These are phyloP conservation scores for Mesoligia furuncula DNA, from an alignment of 2,888 invertebrate species.

Conservation along the genomic window DNA sequence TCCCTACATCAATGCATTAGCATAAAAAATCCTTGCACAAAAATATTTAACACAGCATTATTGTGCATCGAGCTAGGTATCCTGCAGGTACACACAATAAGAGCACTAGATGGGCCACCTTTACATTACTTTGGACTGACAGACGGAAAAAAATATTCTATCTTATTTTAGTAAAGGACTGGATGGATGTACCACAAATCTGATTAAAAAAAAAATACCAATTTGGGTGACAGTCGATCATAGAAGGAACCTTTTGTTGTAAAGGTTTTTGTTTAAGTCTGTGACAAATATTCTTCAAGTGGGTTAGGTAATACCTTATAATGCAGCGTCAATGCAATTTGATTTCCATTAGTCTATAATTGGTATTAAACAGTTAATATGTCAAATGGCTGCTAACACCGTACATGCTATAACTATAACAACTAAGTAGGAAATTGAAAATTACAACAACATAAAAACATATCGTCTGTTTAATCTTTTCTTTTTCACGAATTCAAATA, in stretches of 20 bases:
- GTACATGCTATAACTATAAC: not conserved
- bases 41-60: constrained; percentile 49
- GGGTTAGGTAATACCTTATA: not conserved
- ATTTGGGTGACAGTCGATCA: not conserved
- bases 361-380: not conserved
- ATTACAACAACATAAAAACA: too few relatives aligned
- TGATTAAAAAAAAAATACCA: not conserved
- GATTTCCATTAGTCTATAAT: not conserved
- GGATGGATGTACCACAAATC: constrained; percentile 44
- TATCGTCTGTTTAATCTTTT: not conserved
- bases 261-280: not conserved
- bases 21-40: constrained; percentile 51
- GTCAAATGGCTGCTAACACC: not conserved
- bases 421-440: too few relatives aligned
- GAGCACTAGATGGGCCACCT: constrained; percentile 53
- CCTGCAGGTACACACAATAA: constrained; percentile 45
- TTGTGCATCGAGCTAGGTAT: constrained; percentile 59
- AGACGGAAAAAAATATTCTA: constrained; percentile 25
- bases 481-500: not conserved
- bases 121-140: constrained; percentile 44
- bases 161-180: constrained; percentile 33
- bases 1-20: constrained; percentile 37
- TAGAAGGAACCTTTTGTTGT: not conserved
- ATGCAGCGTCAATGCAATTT: not conserved
- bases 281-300: not conserved